Conservation (phyloP, 2,888 invertebrate species). For the Neoitamus cyanurus region DNA sequence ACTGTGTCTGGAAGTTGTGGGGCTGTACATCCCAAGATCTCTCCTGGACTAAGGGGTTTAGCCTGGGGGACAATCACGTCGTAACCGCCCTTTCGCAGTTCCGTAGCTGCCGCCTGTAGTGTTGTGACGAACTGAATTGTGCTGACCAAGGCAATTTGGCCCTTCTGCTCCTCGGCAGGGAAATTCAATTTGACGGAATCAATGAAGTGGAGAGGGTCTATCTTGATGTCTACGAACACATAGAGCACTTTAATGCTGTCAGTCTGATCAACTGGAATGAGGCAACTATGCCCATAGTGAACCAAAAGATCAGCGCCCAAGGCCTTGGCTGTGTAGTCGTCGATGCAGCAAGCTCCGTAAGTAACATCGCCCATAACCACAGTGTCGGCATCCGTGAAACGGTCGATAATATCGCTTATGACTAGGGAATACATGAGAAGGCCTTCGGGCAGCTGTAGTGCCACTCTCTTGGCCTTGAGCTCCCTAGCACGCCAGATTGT, state of each 20-base stretch:
- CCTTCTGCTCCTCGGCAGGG: constrained; percentile 63
- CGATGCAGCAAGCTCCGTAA: constrained; percentile 98
- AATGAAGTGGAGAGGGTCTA: constrained; percentile 92
- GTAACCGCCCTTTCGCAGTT: constrained; percentile 76
- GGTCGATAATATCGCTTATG: constrained; percentile 91
- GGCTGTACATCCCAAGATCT: constrained; percentile 98
- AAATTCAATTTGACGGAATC: constrained; percentile 87
- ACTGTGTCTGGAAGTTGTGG: constrained; percentile 82
- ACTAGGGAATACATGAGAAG: constrained; percentile 92
- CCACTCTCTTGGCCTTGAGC: constrained; percentile 86
- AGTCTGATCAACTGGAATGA: constrained; percentile 88
- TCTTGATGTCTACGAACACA: constrained; percentile 98
- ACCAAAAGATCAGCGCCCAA: constrained; percentile 90
- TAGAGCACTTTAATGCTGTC: constrained; percentile 91
- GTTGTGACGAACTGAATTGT: constrained; percentile 98
- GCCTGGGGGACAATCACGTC: constrained; percentile 85
- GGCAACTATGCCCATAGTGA: constrained; percentile 98
- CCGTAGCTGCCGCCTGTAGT: constrained; percentile 82
- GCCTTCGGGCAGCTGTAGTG: constrained; percentile 97
- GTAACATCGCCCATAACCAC: constrained; percentile 99
- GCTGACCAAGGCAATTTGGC: constrained; percentile 87
- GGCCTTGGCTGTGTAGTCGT: constrained; percentile 93
- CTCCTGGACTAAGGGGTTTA: constrained; percentile 96
- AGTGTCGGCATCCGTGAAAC: constrained; percentile 88
- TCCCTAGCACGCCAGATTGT: constrained; percentile 96